A percentile compares a stretch with the other conserved stretches of the same genome.
These are phyloP conservation scores for Leptoclinus maculatus DNA, from an alignment of 2,797 vertebrate species.

Conservation along the genomic window DNA sequence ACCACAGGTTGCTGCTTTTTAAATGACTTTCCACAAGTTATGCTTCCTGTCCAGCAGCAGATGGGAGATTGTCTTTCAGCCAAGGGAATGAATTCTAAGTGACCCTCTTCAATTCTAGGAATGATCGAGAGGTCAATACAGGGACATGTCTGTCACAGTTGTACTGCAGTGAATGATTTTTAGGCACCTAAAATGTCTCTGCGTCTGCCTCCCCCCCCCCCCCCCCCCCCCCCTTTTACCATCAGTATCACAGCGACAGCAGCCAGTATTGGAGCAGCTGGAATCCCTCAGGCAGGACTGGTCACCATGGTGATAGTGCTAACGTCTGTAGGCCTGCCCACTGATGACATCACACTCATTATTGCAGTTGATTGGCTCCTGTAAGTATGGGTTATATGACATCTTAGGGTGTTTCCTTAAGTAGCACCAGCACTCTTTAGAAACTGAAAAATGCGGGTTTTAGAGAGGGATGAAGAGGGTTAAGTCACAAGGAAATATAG, in stretches of 20 bases:
- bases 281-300: conserved; percentile 97
- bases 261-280: conserved; percentile 97
- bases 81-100: conserved; percentile 22
- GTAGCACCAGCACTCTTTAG: background rate
- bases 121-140: background rate
- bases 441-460: background rate
- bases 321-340: conserved; percentile 96
- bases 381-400: conserved; percentile 85
- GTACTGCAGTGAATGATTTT: background rate
- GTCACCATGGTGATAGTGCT: conserved; percentile 99
- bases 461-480: background rate
- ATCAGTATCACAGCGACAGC: conserved; percentile 96
- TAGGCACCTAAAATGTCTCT: conserved; percentile 2
- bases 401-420: background rate
- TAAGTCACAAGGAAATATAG: background rate
- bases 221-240: background rate
- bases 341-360: conserved; percentile 96
- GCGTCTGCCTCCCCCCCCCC: background rate
- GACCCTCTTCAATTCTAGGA: background rate
- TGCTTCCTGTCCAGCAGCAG: background rate
- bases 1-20: conserved; percentile 14
- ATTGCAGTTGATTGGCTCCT: conserved; percentile 98
- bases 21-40: conserved; percentile 9
- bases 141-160: background rate
- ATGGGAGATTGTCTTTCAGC: conserved; percentile 18